Conservation (phyloP, 2,888 invertebrate genomes). For the Theodoxus fluviatilis region DNA sequence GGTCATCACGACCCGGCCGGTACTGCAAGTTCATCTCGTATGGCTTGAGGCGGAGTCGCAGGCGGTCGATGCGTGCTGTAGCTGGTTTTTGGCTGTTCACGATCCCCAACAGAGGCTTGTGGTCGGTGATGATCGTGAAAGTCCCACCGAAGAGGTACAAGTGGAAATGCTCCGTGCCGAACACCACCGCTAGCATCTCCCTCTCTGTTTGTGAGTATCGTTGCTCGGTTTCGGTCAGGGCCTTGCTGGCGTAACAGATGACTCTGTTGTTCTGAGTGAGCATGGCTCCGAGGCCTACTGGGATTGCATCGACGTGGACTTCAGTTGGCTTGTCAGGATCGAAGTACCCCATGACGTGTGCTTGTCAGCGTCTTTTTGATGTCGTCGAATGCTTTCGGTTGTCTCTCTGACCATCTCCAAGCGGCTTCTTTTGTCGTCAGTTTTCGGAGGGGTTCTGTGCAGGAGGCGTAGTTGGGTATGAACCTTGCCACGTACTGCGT, state of each 20-base stretch:
- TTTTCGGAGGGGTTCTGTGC: too few species aligned
- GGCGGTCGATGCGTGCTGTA: constrained; percentile 36
- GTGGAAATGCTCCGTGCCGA: constrained; percentile 48
- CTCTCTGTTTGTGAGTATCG: constrained; percentile 46
- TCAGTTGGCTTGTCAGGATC: constrained; percentile 34
- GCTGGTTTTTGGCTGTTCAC: constrained; percentile 41
- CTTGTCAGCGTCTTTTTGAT: constrained; percentile 36
- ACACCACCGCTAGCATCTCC: constrained; percentile 45
- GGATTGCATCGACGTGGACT: constrained; percentile 41
- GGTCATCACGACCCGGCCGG: constrained; percentile 34
- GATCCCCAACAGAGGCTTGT: constrained; percentile 48
- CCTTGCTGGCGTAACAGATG: constrained; percentile 39
- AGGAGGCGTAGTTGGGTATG: too few species aligned
- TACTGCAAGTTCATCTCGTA: constrained; percentile 34
- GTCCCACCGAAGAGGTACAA: constrained; percentile 42
- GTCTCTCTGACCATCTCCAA: constrained; percentile 34
- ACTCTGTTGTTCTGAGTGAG: constrained; percentile 36
- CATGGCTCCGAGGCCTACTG: constrained; percentile 40
- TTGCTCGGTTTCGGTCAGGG: constrained; percentile 37
- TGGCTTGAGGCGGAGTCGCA: constrained; percentile 33
- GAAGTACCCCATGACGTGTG: constrained; percentile 37
- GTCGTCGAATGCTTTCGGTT: constrained; percentile 33
- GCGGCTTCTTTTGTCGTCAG: constrained; percentile 26
- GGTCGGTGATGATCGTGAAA: constrained; percentile 44
- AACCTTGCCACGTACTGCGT: too few species aligned